Base-by-base conservation (phyloP, 2,888 invertebrate species). In the Orthonychiurus folsomi region DNA sequence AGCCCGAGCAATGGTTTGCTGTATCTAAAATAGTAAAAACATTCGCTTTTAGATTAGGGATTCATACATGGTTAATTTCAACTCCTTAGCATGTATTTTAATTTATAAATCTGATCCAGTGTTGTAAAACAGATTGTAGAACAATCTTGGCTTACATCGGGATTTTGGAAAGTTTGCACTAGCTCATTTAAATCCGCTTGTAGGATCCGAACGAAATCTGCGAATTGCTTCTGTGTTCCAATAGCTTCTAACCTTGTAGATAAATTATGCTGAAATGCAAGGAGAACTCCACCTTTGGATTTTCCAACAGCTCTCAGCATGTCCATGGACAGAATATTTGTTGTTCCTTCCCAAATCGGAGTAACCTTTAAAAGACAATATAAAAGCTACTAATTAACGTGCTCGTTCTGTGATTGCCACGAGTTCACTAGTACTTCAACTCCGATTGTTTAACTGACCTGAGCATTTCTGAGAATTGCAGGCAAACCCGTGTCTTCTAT, bases 341-440 rank as follows among this genome's bases (percentile, higher is more conserved):
- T 82, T 1, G 82, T 82, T 24, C 82, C 82, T 74, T 82, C 82
- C 82, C 82, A 82, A 63, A 83, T 83, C 20, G 81, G 79, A 47
- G 80, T 74, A 1, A 81, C 81, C 80, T 70, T 48, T 27, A 60
- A 37, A 15, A 20, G 53, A 37, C 5, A 37, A 37, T 9, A 37
- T 37, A 37, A 37, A 37, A 37, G 37, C 37, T 37, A 37, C n/a
- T n/a, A n/a, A n/a, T n/a, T n/a, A n/a, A n/a, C n/a, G n/a, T n/a
- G n/a, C n/a, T n/a, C n/a, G n/a, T n/a, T n/a, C n/a, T n/a, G n/a
- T n/a, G n/a, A n/a, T n/a, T n/a, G n/a, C n/a, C n/a, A n/a, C n/a
- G n/a, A n/a, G n/a, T n/a, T n/a, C n/a, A n/a, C n/a, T 37, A 15
- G 37, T 37, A 37, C 5, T 9, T 37, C 37, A 9, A 37, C 37